A percentile compares a stretch with the other conserved stretches of the same genome.
Conservation (phyloP, 2,113 vertebrate species). For the Silurus meridionalis region DNA sequence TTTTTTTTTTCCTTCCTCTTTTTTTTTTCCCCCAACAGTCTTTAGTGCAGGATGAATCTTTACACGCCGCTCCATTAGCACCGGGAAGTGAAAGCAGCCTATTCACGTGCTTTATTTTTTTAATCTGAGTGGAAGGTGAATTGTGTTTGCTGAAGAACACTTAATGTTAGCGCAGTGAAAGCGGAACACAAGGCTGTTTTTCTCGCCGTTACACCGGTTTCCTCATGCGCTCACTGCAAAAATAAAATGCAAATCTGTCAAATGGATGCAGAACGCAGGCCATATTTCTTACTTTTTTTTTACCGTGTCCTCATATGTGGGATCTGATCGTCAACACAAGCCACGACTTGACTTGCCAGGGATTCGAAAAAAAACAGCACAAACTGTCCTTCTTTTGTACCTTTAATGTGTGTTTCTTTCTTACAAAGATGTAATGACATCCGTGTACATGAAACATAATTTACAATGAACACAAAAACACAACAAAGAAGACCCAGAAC, state of each 20-base stretch:
- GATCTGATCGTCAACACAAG: background rate
- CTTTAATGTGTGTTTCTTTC: background rate
- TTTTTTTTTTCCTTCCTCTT: background rate
- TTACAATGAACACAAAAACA: no score
- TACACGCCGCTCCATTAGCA: constrained; percentile 45
- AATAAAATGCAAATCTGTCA: background rate
- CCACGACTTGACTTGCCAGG: background rate
- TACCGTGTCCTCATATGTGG: background rate
- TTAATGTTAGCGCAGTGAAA: constrained; percentile 39
- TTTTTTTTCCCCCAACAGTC: background rate
- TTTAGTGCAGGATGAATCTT: constrained; percentile 40
- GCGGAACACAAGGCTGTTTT: constrained; percentile 34
- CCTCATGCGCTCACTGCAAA: background rate
- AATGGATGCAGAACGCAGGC: background rate
- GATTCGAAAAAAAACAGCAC: background rate
- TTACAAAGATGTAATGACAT: background rate
- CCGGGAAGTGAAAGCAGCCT: constrained; percentile 40
- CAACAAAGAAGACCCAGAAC: no score
- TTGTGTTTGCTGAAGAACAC: constrained; percentile 37
- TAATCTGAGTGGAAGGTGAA: constrained; percentile 49
- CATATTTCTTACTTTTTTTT: background rate
- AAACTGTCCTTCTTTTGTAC: background rate
- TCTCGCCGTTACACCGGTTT: background rate
- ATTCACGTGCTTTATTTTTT: constrained; percentile 49
- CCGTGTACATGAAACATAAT: no score